Evolutionary conservation across 2,797 vertebrate genomes (phyloP), one percentile per base, ranked within the genome.

Genomic region (Helarctos malayanus): DNA sequence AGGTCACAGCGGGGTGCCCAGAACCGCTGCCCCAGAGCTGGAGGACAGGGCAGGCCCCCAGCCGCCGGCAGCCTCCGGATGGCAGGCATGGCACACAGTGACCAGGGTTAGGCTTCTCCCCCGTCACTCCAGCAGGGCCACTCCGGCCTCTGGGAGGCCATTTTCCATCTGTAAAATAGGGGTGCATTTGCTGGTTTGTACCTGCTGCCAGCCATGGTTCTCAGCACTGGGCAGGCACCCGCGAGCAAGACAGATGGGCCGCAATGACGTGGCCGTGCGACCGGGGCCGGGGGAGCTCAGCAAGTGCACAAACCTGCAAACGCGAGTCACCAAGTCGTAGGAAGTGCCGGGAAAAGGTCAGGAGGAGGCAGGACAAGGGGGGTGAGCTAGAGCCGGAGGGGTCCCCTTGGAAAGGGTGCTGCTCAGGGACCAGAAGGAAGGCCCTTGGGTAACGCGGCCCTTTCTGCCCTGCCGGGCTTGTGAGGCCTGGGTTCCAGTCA

Each of bases 231-330:
- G 16, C 47, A 11, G 0, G 15, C 4, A 2, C 16, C 16, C 35
- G 56, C 0, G 16, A 52, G 5, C 16, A 13, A 38, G 45, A 56
- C 35, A 25, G 49, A 29, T 4, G 8, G 11, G 49, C 6, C 69
- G 19, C 59, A 3, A 1, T 0, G 2, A 45, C 38, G 32, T 1
- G 49, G 89, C 38, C 35, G 0, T 1, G 21, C 6, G 8, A 3
- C 71, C 14, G 7, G 25, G 25, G 38, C 29, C 41, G 8, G 38
- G 25, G 71, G 27, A 12, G 13, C 25, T 27, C 71, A 9, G 71
- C 71, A 63, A 63, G 27, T 7, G 4, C 71, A 5, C 45, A 9
- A 0, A n/a, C 59, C 8, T 25, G 27, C 10, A 29, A 4, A 29
- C 1, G 0, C 1, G 38, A 38, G 2, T 27, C 4, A 13, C 41